Percentiles rank a stretch among this genome's conserved stretches.
phyloP scores from a whole-genome alignment of 2,113 vertebrate species.

The Chlamydotis undulata region DNA sequence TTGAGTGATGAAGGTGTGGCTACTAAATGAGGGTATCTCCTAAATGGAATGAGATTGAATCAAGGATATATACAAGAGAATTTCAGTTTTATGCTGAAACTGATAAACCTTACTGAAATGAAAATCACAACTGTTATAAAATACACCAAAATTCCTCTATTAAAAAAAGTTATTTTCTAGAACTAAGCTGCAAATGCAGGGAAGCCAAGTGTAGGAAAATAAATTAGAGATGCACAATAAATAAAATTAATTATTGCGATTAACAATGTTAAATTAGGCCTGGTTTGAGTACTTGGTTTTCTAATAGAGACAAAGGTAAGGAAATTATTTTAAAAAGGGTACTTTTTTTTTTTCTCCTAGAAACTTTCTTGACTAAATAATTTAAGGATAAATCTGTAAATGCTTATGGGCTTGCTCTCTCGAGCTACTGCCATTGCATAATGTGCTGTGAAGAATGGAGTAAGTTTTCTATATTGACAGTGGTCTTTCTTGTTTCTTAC shows the following conservation, averaged over 20 bases:
- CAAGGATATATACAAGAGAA: not conserved
- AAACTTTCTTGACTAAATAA: not conserved
- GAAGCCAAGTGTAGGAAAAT: not conserved
- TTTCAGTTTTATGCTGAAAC: not conserved
- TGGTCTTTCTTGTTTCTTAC: not conserved
- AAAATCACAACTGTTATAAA: not conserved
- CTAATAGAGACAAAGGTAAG: not conserved
- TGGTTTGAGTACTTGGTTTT: not conserved
- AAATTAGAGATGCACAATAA: not conserved
- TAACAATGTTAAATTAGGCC: not conserved
- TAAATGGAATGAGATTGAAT: not conserved
- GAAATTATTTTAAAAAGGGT: not conserved
- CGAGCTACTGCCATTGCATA: not conserved
- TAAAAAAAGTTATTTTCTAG: not conserved
- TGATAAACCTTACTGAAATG: not conserved
- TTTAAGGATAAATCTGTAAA: not conserved
- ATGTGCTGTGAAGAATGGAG: not conserved
- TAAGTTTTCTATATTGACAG: not conserved
- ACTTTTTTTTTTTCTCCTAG: not conserved
- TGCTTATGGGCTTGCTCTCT: not conserved
- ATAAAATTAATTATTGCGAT: not conserved
- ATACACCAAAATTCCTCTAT: not conserved
- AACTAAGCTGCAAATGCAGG: not conserved
- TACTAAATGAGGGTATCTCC: not conserved
- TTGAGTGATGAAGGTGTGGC: slow-evolving; percentile 5